Percentiles rank a stretch among this genome's conserved stretches.
Conservation (phyloP, 2,888 invertebrate genomes). For the Busseola fusca region DNA sequence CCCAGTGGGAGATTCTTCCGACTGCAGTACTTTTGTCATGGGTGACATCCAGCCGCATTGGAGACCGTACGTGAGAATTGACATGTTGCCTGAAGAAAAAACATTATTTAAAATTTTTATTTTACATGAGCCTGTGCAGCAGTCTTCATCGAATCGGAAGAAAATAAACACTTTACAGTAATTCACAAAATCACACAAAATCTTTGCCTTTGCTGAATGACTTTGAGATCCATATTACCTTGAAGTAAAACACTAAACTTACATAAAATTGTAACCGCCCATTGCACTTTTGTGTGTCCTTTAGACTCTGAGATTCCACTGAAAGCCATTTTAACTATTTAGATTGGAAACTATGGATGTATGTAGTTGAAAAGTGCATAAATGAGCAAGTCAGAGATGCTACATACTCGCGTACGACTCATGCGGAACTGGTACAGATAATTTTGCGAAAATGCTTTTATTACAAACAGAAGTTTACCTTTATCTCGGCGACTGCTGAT, state of each 20-base stretch:
- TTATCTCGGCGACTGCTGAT: conserved; percentile 3
- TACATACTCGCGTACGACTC: conserved; percentile 20
- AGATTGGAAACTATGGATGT: not conserved
- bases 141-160: not conserved
- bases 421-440: not conserved
- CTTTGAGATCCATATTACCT: not conserved
- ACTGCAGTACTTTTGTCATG: conserved; percentile 75
- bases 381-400: not conserved
- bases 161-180: not conserved
- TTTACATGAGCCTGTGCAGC: not conserved
- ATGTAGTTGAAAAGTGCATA: not conserved
- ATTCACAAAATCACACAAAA: too few relatives aligned
- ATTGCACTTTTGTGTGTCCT: conserved; percentile 62
- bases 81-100: conserved; percentile 74
- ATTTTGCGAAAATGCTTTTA: conserved; percentile 27
- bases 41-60: conserved; percentile 85
- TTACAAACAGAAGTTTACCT: conserved; percentile 23
- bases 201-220: too few relatives aligned
- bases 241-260: conserved; percentile 23
- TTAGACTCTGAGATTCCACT: conserved; percentile 28
- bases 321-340: conserved; percentile 24
- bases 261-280: conserved; percentile 62
- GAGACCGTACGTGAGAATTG: conserved; percentile 79
- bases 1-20: conserved; percentile 73
- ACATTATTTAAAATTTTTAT: not conserved